Percentiles rank a stretch among this genome's conserved stretches.
Conservation (phyloP, 2,797 vertebrate genomes). For the Philypnodon macrostomus region DNA sequence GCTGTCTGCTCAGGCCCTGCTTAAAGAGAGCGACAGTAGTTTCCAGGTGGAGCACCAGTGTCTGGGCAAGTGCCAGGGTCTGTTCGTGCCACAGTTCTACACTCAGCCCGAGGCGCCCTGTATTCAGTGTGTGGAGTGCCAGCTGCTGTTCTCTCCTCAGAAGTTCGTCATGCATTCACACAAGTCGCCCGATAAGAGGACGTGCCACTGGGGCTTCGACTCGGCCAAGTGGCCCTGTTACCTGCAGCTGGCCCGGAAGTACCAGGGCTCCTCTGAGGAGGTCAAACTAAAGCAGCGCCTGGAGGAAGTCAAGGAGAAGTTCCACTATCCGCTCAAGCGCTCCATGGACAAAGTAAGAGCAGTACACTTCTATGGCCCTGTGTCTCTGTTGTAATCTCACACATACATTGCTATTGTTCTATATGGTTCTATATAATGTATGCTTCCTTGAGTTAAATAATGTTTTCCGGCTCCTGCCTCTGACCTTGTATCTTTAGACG, state of each 20-base stretch:
- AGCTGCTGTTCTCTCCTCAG: constrained; percentile 93
- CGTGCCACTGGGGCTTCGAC: constrained; percentile 99
- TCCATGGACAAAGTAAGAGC: constrained; percentile 87
- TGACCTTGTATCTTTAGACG: background rate
- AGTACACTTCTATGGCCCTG: constrained; percentile 7
- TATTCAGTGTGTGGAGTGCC: constrained; percentile 95
- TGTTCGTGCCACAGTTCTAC: constrained; percentile 94
- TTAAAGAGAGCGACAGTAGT: constrained; percentile 89
- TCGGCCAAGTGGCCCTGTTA: constrained; percentile 98
- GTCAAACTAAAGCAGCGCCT: constrained; percentile 85
- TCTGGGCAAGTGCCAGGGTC: constrained; percentile 95
- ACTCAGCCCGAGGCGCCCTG: constrained; percentile 88
- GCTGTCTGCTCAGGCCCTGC: constrained; percentile 83
- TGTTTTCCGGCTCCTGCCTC: constrained; percentile 1
- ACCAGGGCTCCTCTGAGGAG: constrained; percentile 85
- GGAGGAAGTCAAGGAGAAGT: constrained; percentile 95
- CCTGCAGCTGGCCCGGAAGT: constrained; percentile 92
- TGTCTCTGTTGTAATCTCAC: constrained; percentile 4
- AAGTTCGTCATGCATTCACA: constrained; percentile 99
- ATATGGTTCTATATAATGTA: background rate
- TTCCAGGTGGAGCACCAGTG: constrained; percentile 98
- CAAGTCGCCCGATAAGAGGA: constrained; percentile 95
- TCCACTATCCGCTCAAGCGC: constrained; percentile 85
- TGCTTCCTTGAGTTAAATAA: constrained; percentile 3
- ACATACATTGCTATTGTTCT: background rate